These are phyloP conservation scores for Balanococcus diminutus DNA, from an alignment of 2,888 invertebrate species.

Conservation along the genomic window DNA sequence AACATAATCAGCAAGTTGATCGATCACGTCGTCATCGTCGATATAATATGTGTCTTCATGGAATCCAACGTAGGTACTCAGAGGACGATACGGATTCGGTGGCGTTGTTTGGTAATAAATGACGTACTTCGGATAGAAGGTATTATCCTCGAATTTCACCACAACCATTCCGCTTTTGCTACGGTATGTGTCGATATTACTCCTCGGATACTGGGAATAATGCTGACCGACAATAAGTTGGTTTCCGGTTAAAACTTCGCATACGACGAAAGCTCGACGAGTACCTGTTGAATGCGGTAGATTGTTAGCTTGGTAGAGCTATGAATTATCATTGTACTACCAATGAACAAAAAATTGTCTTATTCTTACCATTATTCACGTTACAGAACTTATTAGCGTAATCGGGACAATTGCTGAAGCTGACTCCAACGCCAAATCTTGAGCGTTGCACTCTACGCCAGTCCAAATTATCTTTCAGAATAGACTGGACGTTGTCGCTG, in stretches of 20 bases:
- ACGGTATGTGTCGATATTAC: background rate
- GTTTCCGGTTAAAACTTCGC: background rate
- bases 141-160: background rate
- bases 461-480: constrained; percentile 55
- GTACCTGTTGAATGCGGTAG: background rate
- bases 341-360: background rate
- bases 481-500: constrained; percentile 37
- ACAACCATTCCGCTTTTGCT: background rate
- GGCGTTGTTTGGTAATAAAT: background rate
- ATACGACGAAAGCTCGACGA: background rate
- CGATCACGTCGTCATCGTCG: background rate
- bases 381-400: constrained; percentile 57
- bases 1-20: background rate
- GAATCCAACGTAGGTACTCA: background rate
- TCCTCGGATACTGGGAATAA: background rate
- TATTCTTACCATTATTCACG: background rate
- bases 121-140: background rate
- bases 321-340: background rate
- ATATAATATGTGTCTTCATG: background rate
- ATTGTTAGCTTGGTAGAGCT: background rate
- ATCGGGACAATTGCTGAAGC: constrained; percentile 56
- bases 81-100: background rate
- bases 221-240: background rate
- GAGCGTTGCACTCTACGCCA: constrained; percentile 56
- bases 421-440: constrained; percentile 57